phyloP scores from a whole-genome alignment of 2,888 invertebrate genomes.

The Callinectes sapidus region DNA sequence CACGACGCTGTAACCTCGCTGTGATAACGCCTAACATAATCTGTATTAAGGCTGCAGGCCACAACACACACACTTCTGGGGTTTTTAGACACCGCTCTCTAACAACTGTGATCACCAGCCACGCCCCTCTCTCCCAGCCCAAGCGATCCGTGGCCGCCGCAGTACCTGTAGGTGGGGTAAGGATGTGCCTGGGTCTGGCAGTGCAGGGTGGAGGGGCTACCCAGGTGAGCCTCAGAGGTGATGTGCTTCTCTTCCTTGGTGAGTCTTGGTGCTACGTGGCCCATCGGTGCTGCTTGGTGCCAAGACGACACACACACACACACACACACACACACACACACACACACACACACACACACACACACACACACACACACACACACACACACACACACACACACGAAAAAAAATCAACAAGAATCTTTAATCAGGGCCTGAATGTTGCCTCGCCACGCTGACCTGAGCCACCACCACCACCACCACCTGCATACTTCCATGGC shows the following conservation, averaged over 20 bases:
- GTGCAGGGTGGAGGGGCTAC: slow-evolving; percentile 72
- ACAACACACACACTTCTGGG: not conserved
- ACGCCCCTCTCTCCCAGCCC: not conserved
- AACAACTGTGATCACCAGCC: not conserved
- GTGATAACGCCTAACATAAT: not conserved
- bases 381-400: slow-evolving; percentile 22
- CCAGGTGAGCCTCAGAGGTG: slow-evolving; percentile 50
- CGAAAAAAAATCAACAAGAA: not conserved
- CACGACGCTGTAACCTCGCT: no score
- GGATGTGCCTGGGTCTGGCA: slow-evolving; percentile 74
- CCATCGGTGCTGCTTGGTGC: slow-evolving; percentile 44
- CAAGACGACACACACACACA: not conserved
- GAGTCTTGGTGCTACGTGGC: slow-evolving; percentile 54
- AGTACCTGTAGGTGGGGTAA: slow-evolving; percentile 73
- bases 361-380: slow-evolving; percentile 29
- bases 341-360: slow-evolving; percentile 30
- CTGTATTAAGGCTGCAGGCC: not conserved
- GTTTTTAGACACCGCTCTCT: not conserved
- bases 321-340: slow-evolving; percentile 19
- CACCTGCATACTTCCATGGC: not conserved
- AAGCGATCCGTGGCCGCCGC: not conserved
- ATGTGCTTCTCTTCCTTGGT: slow-evolving; percentile 58
- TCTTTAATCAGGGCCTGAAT: slow-evolving; percentile 8
- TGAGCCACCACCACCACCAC: not conserved
- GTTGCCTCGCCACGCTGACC: not conserved